phyloP scores from a whole-genome alignment of 2,113 vertebrate genomes.

The Cyanocitta stelleri region DNA sequence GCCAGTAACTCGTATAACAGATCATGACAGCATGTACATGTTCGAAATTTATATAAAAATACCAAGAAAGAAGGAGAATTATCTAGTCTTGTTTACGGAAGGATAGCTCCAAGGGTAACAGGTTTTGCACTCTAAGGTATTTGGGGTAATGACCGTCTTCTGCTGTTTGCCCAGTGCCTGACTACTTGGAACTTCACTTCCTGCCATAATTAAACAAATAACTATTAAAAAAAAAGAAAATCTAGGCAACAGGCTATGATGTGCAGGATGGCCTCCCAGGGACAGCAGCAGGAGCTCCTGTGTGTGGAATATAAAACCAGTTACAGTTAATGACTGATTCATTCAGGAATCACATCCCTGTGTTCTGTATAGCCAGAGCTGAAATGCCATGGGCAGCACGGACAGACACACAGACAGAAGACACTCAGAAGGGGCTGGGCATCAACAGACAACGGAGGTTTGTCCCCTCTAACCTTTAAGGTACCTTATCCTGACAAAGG shows the following conservation, averaged over 20 bases:
- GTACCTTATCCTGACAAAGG: not conserved
- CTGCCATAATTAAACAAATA: not conserved
- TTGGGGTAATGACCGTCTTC: not conserved
- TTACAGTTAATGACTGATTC: not conserved
- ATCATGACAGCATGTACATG: not conserved
- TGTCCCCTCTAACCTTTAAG: not conserved
- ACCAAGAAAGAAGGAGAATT: not conserved
- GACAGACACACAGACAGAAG: not conserved
- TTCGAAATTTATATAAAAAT: not conserved
- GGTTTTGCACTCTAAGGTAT: not conserved
- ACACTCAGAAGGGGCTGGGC: not conserved
- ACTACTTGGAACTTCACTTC: not conserved
- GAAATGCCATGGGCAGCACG: rapidly evolving
- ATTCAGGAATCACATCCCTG: not conserved
- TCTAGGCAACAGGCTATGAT: not conserved
- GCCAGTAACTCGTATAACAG: not conserved
- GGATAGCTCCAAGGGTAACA: not conserved
- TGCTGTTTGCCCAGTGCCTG: not conserved
- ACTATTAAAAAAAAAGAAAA: not conserved
- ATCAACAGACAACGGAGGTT: rapidly evolving
- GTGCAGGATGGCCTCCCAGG: not conserved
- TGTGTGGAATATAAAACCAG: rapidly evolving
- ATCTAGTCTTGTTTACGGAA: not conserved
- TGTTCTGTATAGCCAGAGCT: not conserved
- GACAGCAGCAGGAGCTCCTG: not conserved